Evolutionary conservation across 2,113 vertebrate genomes (phyloP).

Genomic region (Hemichromis elongatus): DNA sequence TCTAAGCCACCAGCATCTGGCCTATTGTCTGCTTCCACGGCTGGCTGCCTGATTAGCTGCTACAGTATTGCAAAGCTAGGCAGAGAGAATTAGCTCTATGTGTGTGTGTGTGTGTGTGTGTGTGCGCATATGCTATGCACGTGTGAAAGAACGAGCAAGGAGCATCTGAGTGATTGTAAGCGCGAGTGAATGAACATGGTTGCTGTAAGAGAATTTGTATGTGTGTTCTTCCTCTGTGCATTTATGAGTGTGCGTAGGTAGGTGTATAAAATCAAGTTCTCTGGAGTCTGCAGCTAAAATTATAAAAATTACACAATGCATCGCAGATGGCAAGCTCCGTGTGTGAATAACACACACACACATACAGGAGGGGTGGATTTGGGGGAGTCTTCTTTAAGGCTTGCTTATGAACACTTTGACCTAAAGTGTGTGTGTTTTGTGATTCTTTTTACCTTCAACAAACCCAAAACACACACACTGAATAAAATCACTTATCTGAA

Average conservation of each 20-base stretch:
- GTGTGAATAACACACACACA: background rate
- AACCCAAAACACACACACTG: background rate
- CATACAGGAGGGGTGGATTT: background rate
- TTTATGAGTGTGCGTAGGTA: conserved; percentile 33
- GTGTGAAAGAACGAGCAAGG: background rate
- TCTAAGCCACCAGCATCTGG: conserved; percentile 64
- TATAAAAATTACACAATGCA: conserved; percentile 39
- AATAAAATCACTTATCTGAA: background rate
- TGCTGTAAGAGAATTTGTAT: conserved; percentile 1
- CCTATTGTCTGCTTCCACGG: conserved; percentile 57
- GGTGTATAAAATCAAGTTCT: conserved; percentile 44
- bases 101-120: background rate
- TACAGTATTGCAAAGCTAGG: conserved; percentile 25
- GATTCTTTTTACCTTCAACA: background rate
- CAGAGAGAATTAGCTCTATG: conserved; percentile 27
- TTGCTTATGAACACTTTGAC: conserved; percentile 16
- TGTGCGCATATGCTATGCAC: background rate
- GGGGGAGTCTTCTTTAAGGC: background rate
- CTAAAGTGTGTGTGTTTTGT: background rate
- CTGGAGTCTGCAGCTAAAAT: conserved; percentile 51
- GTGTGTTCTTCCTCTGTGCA: conserved; percentile 6
- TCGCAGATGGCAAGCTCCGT: conserved; percentile 26
- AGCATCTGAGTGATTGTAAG: background rate
- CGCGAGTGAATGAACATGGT: background rate
- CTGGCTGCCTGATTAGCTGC: conserved; percentile 64